Percentiles rank a stretch among this genome's conserved stretches.
Conservation (phyloP, 2,888 invertebrate genomes). For the Peribatodes rhomboidaria region DNA sequence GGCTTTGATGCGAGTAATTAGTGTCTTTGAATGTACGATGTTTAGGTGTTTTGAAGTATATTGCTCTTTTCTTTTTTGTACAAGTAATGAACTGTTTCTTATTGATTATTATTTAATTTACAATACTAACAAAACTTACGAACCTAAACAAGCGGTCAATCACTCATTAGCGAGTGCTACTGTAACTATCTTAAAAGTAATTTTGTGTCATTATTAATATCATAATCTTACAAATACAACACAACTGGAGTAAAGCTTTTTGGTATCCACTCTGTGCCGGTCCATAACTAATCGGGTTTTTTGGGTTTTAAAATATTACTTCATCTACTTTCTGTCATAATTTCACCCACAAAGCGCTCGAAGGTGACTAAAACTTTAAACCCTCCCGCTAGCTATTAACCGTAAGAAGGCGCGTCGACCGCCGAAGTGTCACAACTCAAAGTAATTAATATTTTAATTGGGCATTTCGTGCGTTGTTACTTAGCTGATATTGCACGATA, state of each 20-base stretch:
- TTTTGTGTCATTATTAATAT: too few species aligned
- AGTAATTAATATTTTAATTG: constrained; percentile 87
- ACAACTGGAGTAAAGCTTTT: background rate
- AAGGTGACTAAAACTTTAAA: constrained; percentile 46
- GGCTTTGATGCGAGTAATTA: constrained; percentile 37
- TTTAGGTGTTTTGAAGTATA: background rate
- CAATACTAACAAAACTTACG: too few species aligned
- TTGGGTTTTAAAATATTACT: background rate
- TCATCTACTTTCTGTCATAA: constrained; percentile 24
- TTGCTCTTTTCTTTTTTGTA: too few species aligned
- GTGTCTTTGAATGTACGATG: constrained; percentile 35
- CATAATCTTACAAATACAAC: too few species aligned
- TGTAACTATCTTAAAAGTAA: too few species aligned
- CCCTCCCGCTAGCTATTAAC: constrained; percentile 60
- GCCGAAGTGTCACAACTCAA: constrained; percentile 78
- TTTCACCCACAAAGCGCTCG: constrained; percentile 10
- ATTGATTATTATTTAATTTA: too few species aligned
- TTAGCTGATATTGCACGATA: constrained; percentile 82
- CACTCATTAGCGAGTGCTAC: too few species aligned
- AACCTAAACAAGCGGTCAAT: too few species aligned
- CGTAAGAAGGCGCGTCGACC: constrained; percentile 65
- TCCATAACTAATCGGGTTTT: background rate
- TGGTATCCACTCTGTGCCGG: background rate
- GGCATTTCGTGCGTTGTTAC: constrained; percentile 83
- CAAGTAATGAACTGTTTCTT: too few species aligned